Conservation (phyloP, 2,797 vertebrate species). For the Oryzias dopingdopingensis region DNA sequence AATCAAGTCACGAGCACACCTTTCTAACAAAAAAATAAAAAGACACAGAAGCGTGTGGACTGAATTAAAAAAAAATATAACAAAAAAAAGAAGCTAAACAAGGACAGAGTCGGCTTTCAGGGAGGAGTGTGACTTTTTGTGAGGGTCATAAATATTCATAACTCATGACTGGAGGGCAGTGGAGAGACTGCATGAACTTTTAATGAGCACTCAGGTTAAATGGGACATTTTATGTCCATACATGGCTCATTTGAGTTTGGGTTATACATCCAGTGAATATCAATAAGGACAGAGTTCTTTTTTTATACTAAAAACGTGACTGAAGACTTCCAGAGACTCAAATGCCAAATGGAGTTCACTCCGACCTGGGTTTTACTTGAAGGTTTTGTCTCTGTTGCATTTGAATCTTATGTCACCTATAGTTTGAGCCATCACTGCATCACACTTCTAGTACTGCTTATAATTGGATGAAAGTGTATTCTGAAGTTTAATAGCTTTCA, state of each 20-base stretch:
- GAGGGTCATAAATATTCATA: slow-evolving; percentile 41
- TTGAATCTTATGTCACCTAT: too few relatives aligned
- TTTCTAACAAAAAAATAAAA: neutral
- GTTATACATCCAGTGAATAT: neutral
- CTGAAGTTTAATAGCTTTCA: too few relatives aligned
- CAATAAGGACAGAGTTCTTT: neutral
- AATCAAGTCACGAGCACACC: neutral
- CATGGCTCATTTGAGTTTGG: neutral
- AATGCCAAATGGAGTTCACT: neutral
- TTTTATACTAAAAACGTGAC: neutral
- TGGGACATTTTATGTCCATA: slow-evolving; percentile 25
- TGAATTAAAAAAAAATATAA: too few relatives aligned
- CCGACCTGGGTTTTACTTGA: neutral
- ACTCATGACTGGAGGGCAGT: slow-evolving; percentile 11
- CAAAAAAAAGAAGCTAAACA: slow-evolving; percentile 4
- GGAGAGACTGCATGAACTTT: slow-evolving; percentile 36
- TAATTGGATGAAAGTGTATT: too few relatives aligned
- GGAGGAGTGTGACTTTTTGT: slow-evolving; percentile 21
- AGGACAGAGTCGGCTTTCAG: slow-evolving; percentile 8
- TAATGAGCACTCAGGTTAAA: slow-evolving; percentile 38
- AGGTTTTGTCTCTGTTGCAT: too few relatives aligned
- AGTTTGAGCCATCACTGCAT: too few relatives aligned
- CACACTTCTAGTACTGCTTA: too few relatives aligned
- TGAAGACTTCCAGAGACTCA: neutral
- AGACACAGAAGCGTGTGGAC: neutral